Evolutionary conservation across 2,888 invertebrate species (phyloP), one percentile per base, ranked within the genome.

Genomic region (Cheilosia vulpina): DNA sequence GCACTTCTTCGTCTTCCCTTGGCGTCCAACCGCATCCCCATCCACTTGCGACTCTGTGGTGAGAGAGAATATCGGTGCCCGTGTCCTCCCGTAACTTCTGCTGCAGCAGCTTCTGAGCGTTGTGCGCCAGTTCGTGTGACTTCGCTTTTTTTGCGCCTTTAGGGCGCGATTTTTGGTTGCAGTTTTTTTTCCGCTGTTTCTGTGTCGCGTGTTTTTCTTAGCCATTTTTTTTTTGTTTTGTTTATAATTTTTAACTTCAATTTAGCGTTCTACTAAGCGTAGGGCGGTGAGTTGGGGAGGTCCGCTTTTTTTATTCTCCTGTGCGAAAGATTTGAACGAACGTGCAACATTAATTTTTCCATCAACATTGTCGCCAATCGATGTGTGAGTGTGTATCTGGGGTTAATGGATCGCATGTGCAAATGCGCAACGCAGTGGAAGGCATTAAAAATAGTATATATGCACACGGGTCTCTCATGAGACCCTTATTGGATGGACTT

Each of bases 1-100:
- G 84, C 85, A 85, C 87, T 87, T 87, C 87, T 80, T 84, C 75
- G 80, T 79, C 84, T 65, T 80, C 80, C 75, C 76, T 80, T 73
- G 77, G 82, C 77, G 77, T 82, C 82, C 76, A 75, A 77, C 73
- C 52, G 52, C 78, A 58, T 53, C 53, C 57, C 77, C 53, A 62
- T 38, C 34, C 68, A 24, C 45, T 71, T 63, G 45, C 7, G 4
- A 38, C 38, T 66, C 73, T 68, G 60, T 15, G 4, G 11, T 34
- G 55, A 55, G 27, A 72, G 63, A 52, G 72, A 63, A 65, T 31
- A 31, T 65, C 38, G 41, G 4, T 63, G 47, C 43, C 52, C 58
- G 55, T 72, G 65, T 63, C 63, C 41, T 50, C 45, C 24, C 60
- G 62, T 52, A 34, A 13, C 38, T 69, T 31, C 45, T 69, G 31